A percentile compares a stretch with the other conserved stretches of the same genome.
Conservation (phyloP, 2,113 vertebrate genomes). For the Siniperca knerii region DNA sequence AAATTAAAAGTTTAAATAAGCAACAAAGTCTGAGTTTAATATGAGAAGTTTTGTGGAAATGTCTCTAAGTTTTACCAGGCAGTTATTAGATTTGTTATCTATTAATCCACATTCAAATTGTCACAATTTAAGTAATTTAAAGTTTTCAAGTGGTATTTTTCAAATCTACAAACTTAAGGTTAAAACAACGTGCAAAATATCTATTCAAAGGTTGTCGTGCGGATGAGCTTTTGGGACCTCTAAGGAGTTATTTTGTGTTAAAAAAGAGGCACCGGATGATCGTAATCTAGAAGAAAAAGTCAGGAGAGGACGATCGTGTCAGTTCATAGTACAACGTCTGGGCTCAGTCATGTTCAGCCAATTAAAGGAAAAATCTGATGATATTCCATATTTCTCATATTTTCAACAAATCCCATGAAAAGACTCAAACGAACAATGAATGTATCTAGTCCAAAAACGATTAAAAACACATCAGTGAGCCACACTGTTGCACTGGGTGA, state of each 20-base stretch:
- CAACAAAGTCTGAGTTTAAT: neutral
- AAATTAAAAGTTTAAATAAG: constrained; percentile 15
- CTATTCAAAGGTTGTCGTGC: neutral
- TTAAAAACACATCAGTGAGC: too few relatives aligned
- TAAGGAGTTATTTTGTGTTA: constrained; percentile 8
- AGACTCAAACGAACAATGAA: too few relatives aligned
- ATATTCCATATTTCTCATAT: neutral
- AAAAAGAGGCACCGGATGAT: constrained; percentile 37
- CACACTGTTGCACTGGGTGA: too few relatives aligned
- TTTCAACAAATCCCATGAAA: neutral
- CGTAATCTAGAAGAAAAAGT: constrained; percentile 58
- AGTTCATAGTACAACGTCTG: neutral
- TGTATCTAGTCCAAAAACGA: too few relatives aligned
- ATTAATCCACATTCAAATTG: constrained; percentile 25
- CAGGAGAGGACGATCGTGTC: constrained; percentile 28
- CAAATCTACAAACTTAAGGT: neutral
- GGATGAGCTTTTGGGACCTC: constrained; percentile 2
- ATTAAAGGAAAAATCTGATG: neutral
- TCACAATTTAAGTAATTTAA: neutral
- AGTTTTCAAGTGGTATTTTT: neutral
- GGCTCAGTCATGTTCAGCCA: neutral
- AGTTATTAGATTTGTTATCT: constrained; percentile 12
- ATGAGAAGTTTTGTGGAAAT: neutral
- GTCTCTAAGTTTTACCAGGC: neutral
- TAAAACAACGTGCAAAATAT: constrained; percentile 15